Base-by-base conservation (phyloP, 2,888 invertebrate genomes). In the Ceratothoa steindachneri region DNA sequence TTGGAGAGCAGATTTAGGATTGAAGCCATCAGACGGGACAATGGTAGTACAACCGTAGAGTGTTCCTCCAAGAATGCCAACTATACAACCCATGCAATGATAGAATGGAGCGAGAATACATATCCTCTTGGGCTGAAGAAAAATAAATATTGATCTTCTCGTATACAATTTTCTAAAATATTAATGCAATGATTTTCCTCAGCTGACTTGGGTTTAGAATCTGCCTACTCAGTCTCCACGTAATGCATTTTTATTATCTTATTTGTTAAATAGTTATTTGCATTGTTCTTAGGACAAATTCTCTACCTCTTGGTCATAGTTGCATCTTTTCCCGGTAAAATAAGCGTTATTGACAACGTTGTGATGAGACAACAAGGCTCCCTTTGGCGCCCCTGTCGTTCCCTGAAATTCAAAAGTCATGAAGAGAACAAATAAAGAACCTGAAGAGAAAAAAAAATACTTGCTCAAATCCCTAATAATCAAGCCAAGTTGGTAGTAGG, bases 381-480 rank as follows among this genome's bases (percentile, higher is more conserved):
- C 94, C 84, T 95, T 95, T 0, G 94, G 92, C 52, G 85, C 83
- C n/a, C 90, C 90, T 0, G 94, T 93, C 0, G 92, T 92, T 22
- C 92, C 93, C 88, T 88, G 80, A 22, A 41, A 30, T 7, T 29
- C 28, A 66, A 27, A 27, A n/a, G 15, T 51, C 52, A 51, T n/a
- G n/a, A n/a, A n/a, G n/a, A n/a, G n/a, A n/a, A n/a, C n/a, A n/a
- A n/a, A n/a, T n/a, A n/a, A n/a, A n/a, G n/a, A n/a, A n/a, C n/a
- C n/a, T n/a, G n/a, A n/a, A n/a, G n/a, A n/a, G n/a, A n/a, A n/a
- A n/a, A n/a, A n/a, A n/a, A n/a, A n/a, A n/a, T n/a, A n/a, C n/a
- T n/a, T n/a, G n/a, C n/a, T n/a, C n/a, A n/a, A n/a, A n/a, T n/a
- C n/a, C n/a, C n/a, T n/a, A n/a, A n/a, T n/a, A n/a, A n/a, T n/a